phyloP scores from a whole-genome alignment of 2,888 invertebrate species.

The Dryobota labecula region DNA sequence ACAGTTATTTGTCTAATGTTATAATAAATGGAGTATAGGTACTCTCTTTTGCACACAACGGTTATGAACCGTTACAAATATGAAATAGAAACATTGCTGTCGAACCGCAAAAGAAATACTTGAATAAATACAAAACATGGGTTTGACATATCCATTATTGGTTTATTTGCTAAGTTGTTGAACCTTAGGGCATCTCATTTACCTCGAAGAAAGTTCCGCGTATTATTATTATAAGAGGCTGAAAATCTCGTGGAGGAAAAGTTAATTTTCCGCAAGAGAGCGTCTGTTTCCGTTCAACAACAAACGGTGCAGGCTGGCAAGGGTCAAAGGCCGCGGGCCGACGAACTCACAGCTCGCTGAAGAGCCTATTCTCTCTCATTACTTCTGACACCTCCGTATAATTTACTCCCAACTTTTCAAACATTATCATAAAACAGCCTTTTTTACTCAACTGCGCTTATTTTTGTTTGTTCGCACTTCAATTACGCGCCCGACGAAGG shows the following conservation, averaged over 20 bases:
- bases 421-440: constrained; percentile 35
- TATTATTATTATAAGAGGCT: constrained; percentile 20
- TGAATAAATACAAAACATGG: constrained; percentile 26
- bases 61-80: constrained; percentile 11
- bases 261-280: constrained; percentile 58
- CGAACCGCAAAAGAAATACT: not conserved
- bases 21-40: too few relatives aligned
- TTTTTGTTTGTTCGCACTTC: constrained; percentile 14
- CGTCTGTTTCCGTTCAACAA: constrained; percentile 31
- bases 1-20: too few relatives aligned
- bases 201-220: constrained; percentile 14
- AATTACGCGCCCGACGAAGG: constrained; percentile 13
- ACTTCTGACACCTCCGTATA: constrained; percentile 45
- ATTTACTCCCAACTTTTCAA: constrained; percentile 28
- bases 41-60: not conserved
- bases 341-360: constrained; percentile 62
- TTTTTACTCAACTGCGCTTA: constrained; percentile 28
- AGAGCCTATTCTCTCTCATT: constrained; percentile 46
- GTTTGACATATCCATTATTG: constrained; percentile 40
- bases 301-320: constrained; percentile 65
- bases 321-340: constrained; percentile 71
- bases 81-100: not conserved
- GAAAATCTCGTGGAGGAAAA: constrained; percentile 32
- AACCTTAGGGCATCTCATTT: constrained; percentile 25
- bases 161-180: constrained; percentile 36